Base-by-base conservation (phyloP, 2,797 vertebrate genomes). In the Phalloptychus januarius region DNA sequence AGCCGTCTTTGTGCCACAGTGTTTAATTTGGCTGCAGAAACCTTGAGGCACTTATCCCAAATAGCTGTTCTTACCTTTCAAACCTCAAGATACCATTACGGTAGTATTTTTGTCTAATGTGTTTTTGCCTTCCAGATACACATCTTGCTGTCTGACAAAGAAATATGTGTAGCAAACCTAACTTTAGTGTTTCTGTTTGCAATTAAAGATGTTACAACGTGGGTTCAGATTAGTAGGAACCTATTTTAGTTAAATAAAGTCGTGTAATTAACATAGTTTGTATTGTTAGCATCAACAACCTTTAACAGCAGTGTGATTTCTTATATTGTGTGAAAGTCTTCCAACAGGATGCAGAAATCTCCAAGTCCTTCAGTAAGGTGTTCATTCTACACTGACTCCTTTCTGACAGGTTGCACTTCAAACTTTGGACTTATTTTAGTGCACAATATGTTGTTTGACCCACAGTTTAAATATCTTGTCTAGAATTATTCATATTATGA, bases 41-140 rank as follows among this genome's bases (percentile, higher is more conserved):
- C 18, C 36, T 67, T 67, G 36, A 67, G 63, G 63, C 33, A 67
- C 20, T 67, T 67, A 40, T 38, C 33, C 20, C 33, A 67, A 67
- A 67, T 67, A 40, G 63, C 33, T 67, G 36, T 40, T 67, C 63
- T 67, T 67, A 25, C 63, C 33, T 67, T 40, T 67, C 36, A 40
- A 20, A 67, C 36, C 36, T 67, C 36, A 25, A 38, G 10, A 10
- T 67, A 67, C 63, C 10, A 40, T 67, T 67, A 67, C 23, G 20
- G 2, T 23, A 38, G 36, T 18, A 20, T 65, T 65, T 63, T 36
- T 65, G 61, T 38, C 61, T 38, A 7, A 65, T 38, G 38, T 23
- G 61, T 10, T 65, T 2, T 18, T 38, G 61, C 20, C 11, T 67
- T 40, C 3, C 36, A 38, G 36, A 38, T 40, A 11, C 36, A 38